phyloP scores from a whole-genome alignment of 2,113 vertebrate genomes.

The Eclectus roratus region DNA sequence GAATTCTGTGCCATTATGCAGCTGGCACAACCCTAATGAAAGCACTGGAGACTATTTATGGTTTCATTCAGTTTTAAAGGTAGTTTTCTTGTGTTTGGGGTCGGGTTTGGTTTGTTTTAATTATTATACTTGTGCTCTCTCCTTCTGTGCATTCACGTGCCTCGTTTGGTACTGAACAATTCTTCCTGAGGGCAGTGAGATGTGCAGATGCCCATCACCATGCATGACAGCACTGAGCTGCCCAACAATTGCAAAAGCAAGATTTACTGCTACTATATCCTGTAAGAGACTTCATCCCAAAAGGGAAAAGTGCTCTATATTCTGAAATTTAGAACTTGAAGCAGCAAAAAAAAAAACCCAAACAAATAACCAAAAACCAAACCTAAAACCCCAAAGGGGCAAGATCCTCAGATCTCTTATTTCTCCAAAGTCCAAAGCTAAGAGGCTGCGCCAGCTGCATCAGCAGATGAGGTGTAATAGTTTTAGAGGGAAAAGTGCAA shows the following conservation, averaged over 20 bases:
- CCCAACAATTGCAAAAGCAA: not conserved
- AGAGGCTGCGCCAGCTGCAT: not conserved
- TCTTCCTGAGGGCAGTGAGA: not conserved
- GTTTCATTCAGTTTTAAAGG: not conserved
- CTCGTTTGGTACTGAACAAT: not conserved
- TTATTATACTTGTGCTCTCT: not conserved
- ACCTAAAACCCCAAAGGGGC: rapidly evolving
- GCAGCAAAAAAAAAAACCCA: too few relatives aligned
- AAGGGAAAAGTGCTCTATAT: not conserved
- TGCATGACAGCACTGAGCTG: rapidly evolving
- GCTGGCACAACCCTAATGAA: not conserved
- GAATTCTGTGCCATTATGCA: not conserved
- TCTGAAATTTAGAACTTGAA: not conserved
- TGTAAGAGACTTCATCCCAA: not conserved
- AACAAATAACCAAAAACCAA: not conserved
- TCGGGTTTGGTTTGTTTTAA: not conserved
- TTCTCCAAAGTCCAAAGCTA: not conserved
- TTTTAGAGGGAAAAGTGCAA: not conserved
- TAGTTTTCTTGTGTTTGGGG: not conserved
- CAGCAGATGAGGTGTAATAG: not conserved
- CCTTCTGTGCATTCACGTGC: rapidly evolving
- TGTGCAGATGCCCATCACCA: not conserved
- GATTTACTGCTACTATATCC: not conserved
- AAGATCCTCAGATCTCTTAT: not conserved
- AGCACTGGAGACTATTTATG: not conserved